Percentiles rank a stretch among this genome's conserved stretches.
Evolutionary conservation across 2,113 vertebrate genomes (phyloP).

Genomic region (Stigmatopora nigra): DNA sequence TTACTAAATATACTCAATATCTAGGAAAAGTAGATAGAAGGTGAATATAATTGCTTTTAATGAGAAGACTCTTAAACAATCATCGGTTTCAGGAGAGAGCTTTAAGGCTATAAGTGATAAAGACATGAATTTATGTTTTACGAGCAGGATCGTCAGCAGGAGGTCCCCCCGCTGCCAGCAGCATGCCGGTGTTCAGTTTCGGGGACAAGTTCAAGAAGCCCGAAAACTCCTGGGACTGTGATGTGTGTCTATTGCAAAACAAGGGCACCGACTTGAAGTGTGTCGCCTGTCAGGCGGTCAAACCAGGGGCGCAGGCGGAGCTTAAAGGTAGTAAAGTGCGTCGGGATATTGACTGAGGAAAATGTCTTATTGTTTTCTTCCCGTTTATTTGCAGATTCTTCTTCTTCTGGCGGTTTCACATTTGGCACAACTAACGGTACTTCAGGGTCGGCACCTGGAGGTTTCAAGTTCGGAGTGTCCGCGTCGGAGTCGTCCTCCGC

Average conservation of each 20-base stretch:
- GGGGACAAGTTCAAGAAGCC: conserved; percentile 88
- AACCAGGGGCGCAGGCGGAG: conserved; percentile 80
- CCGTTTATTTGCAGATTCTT: conserved; percentile 65
- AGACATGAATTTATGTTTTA: conserved; percentile 38
- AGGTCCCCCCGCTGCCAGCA: conserved; percentile 52
- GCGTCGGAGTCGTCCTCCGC: conserved; percentile 43
- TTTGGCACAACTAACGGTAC: conserved; percentile 70
- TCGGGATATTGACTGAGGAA: background rate
- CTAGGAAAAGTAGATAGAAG: too few species aligned
- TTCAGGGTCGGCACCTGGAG: conserved; percentile 46
- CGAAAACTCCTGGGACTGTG: conserved; percentile 85
- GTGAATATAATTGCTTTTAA: too few species aligned
- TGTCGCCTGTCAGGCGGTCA: conserved; percentile 79
- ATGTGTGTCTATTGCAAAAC: conserved; percentile 80
- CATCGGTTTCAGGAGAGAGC: too few species aligned
- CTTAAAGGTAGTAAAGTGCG: conserved; percentile 75
- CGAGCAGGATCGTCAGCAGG: conserved; percentile 60
- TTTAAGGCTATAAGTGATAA: background rate
- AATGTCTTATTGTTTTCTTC: too few species aligned
- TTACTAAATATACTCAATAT: too few species aligned
- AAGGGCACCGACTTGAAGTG: conserved; percentile 83
- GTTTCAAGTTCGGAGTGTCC: conserved; percentile 77
- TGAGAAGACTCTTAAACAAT: too few species aligned
- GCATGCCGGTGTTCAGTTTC: conserved; percentile 73
- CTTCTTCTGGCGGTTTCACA: conserved; percentile 73